Evolutionary conservation across 2,888 invertebrate species (phyloP).

Genomic region (Pollenia amentaria): DNA sequence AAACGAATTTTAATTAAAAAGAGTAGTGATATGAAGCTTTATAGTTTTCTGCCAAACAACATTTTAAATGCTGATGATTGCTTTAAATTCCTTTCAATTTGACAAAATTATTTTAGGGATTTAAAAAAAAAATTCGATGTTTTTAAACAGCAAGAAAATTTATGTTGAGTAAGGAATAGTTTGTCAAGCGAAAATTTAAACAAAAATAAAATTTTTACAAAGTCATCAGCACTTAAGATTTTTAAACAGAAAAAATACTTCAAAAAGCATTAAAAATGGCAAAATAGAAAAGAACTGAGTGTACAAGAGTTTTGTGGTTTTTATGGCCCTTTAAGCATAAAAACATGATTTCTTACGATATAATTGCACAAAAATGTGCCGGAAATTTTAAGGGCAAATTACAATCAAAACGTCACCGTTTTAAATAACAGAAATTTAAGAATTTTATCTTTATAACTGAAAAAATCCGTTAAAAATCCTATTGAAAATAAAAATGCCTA

Average conservation of each 20-base stretch:
- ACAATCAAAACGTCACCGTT: no score
- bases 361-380: no score
- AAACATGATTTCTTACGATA: background rate
- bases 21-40: constrained; percentile 24
- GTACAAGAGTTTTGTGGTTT: background rate
- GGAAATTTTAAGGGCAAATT: no score
- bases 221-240: background rate
- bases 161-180: constrained; percentile 6
- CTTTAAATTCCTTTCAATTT: constrained; percentile 29
- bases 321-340: background rate
- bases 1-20: constrained; percentile 42
- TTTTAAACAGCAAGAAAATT: background rate
- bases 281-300: background rate
- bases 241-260: background rate
- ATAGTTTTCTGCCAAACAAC: constrained; percentile 8
- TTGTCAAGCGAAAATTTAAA: constrained; percentile 14
- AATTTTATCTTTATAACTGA: no score
- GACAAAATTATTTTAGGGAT: constrained; percentile 9
- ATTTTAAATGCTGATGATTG: constrained; percentile 20
- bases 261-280: background rate
- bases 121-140: background rate
- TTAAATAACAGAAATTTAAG: no score
- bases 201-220: background rate
- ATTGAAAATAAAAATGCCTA: no score
- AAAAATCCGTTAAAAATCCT: no score